Evolutionary conservation across 2,888 invertebrate genomes (phyloP).

Genomic region (Cheilosia urbana): DNA sequence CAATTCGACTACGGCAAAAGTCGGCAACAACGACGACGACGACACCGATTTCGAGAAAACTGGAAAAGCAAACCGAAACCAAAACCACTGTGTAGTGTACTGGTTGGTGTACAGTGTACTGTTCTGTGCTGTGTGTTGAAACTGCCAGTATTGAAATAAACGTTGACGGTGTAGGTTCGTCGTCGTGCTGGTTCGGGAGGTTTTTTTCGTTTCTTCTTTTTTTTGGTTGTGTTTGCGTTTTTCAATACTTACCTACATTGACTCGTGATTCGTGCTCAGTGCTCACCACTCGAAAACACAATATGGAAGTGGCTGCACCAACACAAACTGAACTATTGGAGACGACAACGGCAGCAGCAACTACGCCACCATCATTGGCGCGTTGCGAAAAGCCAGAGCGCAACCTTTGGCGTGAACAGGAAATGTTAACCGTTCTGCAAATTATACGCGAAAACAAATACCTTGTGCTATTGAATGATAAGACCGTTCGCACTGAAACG

Average conservation of each 20-base stretch:
- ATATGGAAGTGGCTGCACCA: constrained; percentile 74
- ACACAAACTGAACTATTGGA: constrained; percentile 69
- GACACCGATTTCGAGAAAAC: constrained; percentile 62
- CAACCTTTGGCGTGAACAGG: constrained; percentile 82
- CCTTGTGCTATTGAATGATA: constrained; percentile 80
- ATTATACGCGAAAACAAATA: constrained; percentile 82
- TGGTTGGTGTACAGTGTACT: constrained; percentile 1
- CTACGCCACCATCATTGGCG: constrained; percentile 31
- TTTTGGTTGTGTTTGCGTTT: constrained; percentile 60
- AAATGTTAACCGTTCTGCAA: constrained; percentile 81
- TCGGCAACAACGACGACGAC: constrained; percentile 5
- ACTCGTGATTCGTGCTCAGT: background rate
- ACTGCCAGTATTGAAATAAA: constrained; percentile 81
- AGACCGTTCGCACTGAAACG: constrained; percentile 82
- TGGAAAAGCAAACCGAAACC: constrained; percentile 47
- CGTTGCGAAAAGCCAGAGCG: constrained; percentile 80
- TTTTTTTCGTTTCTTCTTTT: constrained; percentile 73
- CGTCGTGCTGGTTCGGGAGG: constrained; percentile 69
- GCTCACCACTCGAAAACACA: constrained; percentile 26
- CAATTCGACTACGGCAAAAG: constrained; percentile 57
- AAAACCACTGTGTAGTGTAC: constrained; percentile 32
- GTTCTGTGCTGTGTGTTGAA: constrained; percentile 73
- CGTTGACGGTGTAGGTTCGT: constrained; percentile 79
- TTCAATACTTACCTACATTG: constrained; percentile 48
- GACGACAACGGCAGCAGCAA: constrained; percentile 29